Evolutionary conservation across 2,888 invertebrate species (phyloP).

Genomic region (Drosophila austrosaltans): DNA sequence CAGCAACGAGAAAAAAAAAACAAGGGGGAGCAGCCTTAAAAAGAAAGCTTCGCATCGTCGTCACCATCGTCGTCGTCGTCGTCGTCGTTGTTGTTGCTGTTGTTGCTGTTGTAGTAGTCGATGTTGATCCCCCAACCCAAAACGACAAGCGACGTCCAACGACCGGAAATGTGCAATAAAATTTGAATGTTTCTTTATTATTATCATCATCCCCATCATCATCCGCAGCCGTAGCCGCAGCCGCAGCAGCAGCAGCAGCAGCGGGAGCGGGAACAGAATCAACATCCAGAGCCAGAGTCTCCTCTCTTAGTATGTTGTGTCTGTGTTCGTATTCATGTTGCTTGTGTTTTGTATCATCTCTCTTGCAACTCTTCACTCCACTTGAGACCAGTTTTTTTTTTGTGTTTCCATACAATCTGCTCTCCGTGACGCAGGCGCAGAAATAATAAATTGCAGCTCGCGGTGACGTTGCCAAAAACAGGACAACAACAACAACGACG

Average conservation of each 20-base stretch:
- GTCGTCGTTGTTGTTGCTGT: conserved; percentile 5
- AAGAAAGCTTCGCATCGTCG: conserved; percentile 39
- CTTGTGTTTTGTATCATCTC: conserved; percentile 13
- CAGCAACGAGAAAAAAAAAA: conserved; percentile 11
- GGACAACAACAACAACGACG: conserved; percentile 51
- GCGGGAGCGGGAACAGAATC: conserved; percentile 34
- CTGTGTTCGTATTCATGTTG: conserved; percentile 52
- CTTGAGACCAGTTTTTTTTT: conserved; percentile 37
- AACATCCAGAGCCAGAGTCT: conserved; percentile 45
- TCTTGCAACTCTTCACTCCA: conserved; percentile 18
- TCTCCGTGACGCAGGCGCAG: conserved; percentile 67
- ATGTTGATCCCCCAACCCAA: conserved; percentile 44
- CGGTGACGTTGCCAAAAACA: conserved; percentile 75
- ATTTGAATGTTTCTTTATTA: conserved; percentile 81
- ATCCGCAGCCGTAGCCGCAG: conserved; percentile 61
- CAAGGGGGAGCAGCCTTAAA: conserved; percentile 37
- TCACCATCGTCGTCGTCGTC: neutral
- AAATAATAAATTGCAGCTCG: conserved; percentile 67
- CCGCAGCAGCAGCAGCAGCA: conserved; percentile 26
- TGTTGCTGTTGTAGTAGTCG: conserved; percentile 12
- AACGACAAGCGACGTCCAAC: conserved; percentile 41
- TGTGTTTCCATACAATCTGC: conserved; percentile 28
- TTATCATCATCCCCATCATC: conserved; percentile 79
- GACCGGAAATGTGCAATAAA: conserved; percentile 81
- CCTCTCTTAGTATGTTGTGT: conserved; percentile 33